These are phyloP conservation scores for Urosaurus nigricauda DNA, from an alignment of 2,797 vertebrate species.

Conservation along the genomic window DNA sequence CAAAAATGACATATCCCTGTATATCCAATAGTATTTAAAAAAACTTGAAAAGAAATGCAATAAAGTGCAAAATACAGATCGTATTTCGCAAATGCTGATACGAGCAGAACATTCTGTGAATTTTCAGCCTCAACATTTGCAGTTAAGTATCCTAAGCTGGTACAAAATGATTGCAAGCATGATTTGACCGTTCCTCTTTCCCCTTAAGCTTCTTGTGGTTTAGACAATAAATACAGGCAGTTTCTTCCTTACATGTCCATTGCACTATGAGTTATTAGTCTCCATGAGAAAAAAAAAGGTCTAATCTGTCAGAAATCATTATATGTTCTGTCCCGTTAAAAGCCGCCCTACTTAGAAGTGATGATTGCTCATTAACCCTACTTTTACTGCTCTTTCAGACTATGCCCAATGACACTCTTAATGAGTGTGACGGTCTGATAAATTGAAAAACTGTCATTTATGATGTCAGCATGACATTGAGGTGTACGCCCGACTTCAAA, in stretches of 20 bases:
- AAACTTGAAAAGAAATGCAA: not conserved
- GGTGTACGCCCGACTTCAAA: slow-evolving; percentile 46
- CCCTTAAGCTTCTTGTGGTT: slow-evolving; percentile 6
- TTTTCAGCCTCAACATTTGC: not conserved
- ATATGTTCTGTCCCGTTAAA: slow-evolving; percentile 61
- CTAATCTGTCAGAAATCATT: slow-evolving; percentile 57
- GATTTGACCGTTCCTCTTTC: no score
- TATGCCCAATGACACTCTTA: slow-evolving; percentile 56
- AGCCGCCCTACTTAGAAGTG: slow-evolving; percentile 59
- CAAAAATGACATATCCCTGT: no score
- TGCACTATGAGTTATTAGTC: slow-evolving; percentile 52
- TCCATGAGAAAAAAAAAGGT: slow-evolving; percentile 40
- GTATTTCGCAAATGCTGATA: not conserved
- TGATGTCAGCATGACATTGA: slow-evolving; percentile 38
- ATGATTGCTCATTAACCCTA: slow-evolving; percentile 67
- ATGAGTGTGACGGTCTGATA: slow-evolving; percentile 60
- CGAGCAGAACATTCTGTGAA: no score
- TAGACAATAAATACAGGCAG: slow-evolving; percentile 37
- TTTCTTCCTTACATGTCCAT: slow-evolving; percentile 46
- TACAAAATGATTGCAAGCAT: not conserved
- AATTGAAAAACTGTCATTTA: slow-evolving; percentile 63
- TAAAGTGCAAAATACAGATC: not conserved
- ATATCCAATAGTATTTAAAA: not conserved
- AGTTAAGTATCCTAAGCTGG: not conserved
- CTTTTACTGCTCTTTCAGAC: slow-evolving; percentile 68